phyloP scores from a whole-genome alignment of 2,797 vertebrate genomes.

The Platalea minor region DNA sequence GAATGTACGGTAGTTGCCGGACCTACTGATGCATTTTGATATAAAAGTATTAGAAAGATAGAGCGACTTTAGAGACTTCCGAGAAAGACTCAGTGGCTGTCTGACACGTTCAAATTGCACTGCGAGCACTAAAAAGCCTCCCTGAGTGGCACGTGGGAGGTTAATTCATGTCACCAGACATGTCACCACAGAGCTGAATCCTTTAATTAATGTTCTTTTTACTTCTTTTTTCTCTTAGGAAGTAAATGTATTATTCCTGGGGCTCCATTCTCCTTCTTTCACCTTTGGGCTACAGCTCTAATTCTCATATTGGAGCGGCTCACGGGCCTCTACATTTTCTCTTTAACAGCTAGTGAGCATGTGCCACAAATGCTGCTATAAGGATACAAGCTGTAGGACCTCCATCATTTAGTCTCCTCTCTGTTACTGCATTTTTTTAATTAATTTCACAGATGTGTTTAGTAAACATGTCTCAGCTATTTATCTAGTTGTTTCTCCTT shows the following conservation, averaged over 20 bases:
- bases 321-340: not conserved
- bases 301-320: not conserved
- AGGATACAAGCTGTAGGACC: not conserved
- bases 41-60: not conserved
- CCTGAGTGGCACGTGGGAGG: not conserved
- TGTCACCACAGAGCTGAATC: not conserved
- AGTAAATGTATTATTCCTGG: not conserved
- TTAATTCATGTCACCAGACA: constrained; percentile 4
- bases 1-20: not conserved
- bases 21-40: not conserved
- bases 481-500: not conserved
- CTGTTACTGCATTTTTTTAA: not conserved
- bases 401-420: not conserved
- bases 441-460: not conserved
- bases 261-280: not conserved
- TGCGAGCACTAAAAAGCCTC: not conserved
- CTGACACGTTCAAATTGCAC: not conserved
- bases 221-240: not conserved
- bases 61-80: not conserved
- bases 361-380: not conserved
- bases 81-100: not conserved
- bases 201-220: not conserved
- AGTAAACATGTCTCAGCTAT: not conserved
- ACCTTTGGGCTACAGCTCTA: not conserved
- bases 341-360: not conserved